Evolutionary conservation across 2,113 vertebrate species (phyloP), one percentile per base, ranked within the genome.

Genomic region (Eurystomus gularis): DNA sequence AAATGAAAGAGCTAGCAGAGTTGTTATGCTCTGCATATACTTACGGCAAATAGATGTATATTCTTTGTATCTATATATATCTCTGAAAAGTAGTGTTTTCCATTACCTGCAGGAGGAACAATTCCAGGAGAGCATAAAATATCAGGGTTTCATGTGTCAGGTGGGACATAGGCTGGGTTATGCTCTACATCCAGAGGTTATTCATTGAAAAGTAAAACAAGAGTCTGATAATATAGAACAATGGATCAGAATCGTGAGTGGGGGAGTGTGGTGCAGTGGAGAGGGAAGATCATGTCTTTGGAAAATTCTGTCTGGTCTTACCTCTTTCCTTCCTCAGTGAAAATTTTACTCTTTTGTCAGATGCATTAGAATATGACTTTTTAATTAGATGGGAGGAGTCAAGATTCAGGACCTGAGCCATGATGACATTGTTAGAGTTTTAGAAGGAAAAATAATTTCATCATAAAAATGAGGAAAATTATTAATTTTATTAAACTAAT

Each of bases 101-200:
- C 15, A 3, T 46, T 86, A 52, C 7, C 17, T 23, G 12, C 16
- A 37, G 21, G 35, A 62, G 20, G 18, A 77, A 13, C 9, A 57
- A 40, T 18, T 57, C 33, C 18, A 46, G 46, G 29, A 82, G 1
- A 55, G 33, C 21, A 68, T 29, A 28, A 66, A 71, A n/a, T 46
- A 28, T 1, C 15, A 4, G 21, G 3, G 0, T 31, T 46, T 70
- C 18, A 7, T 51, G 5, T 55, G 9, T 72, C 39, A 40, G 18
- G 8, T 33, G 33, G 24, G 26, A 62, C 13, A 51, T 80, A 17
- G 33, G 19, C 11, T 46, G 9, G 33, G 2, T 72, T 85, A 28
- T 21, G 21, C 35, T 88, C 25, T 10, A 0, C 20, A 78, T 42
- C 23, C 31, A n/a, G 66, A 68, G 31, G 28, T n/a, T 24, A 5